Conservation (phyloP, 2,797 vertebrate genomes). For the Epinephelus coioides region DNA sequence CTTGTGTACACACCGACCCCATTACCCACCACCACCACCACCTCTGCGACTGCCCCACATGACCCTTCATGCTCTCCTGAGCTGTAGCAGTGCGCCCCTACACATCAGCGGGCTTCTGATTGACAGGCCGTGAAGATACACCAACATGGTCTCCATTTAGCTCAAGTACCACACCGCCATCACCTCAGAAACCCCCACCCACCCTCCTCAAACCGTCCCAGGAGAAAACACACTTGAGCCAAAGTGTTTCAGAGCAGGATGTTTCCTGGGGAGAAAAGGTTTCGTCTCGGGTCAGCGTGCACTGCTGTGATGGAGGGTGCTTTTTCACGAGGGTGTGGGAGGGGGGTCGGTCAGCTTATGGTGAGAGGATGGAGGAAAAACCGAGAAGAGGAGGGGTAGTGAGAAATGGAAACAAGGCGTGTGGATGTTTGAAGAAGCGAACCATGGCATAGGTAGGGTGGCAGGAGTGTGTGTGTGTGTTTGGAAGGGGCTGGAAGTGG, state of each 20-base stretch:
- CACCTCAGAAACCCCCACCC: slow-evolving; percentile 71
- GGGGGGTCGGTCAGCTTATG: slow-evolving; percentile 53
- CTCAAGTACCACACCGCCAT: slow-evolving; percentile 90
- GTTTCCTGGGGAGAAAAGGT: slow-evolving; percentile 97
- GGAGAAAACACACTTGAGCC: slow-evolving; percentile 99
- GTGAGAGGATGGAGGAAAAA: slow-evolving; percentile 64
- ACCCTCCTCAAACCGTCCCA: slow-evolving; percentile 72
- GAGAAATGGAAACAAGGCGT: slow-evolving; percentile 63
- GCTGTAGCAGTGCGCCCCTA: slow-evolving; percentile 79
- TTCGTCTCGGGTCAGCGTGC: slow-evolving; percentile 98
- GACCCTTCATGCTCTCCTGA: slow-evolving; percentile 81
- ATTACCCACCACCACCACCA: slow-evolving; percentile 73
- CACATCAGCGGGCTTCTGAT: slow-evolving; percentile 87
- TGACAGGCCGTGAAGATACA: slow-evolving; percentile 95
- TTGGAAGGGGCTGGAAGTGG: slow-evolving; percentile 55
- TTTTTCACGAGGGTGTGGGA: slow-evolving; percentile 78
- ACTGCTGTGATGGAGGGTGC: slow-evolving; percentile 91
- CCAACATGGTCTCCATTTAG: slow-evolving; percentile 97
- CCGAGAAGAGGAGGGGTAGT: slow-evolving; percentile 43
- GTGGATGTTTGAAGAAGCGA: slow-evolving; percentile 62
- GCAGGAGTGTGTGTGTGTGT: slow-evolving; percentile 45
- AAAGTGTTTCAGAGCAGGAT: slow-evolving; percentile 99
- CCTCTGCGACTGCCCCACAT: slow-evolving; percentile 73
- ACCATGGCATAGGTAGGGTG: slow-evolving; percentile 67
- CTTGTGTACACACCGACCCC: slow-evolving; percentile 64